Evolutionary conservation across 92 coral and sea anemone species (phyloP), one percentile per base, ranked within the genome.

Genomic region (Bergia puertoricense): DNA sequence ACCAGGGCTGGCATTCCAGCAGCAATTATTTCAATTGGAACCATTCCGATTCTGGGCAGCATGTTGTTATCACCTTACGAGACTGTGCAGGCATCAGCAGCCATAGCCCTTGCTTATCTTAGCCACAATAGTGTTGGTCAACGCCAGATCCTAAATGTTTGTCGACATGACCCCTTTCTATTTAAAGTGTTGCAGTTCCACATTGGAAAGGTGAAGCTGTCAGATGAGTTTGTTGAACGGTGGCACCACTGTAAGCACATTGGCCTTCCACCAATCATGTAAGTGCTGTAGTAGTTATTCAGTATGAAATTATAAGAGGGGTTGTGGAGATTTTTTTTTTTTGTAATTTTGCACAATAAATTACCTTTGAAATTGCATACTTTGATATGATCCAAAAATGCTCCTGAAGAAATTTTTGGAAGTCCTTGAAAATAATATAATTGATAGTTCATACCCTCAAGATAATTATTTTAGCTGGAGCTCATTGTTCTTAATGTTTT

Each of bases 1-100:
- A 91, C 99, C 38, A 93, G 99, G 80, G 98, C 99, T 40, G 99
- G 99, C 8, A 91, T 97, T 39, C 99, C 99, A 76, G 95, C 95
- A 50, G 99, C 98, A 13, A 94, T 97, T 38, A 94, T 97, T 73
- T 95, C 99, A 10, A 94, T 97, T 71, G 98, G 96, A 57, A 96
- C 98, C 54, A 88, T 97, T 46, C 89, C 92, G 76, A 76, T 94
- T 45, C 78, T 97, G 39, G 98, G 94, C 56, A 89, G 89, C 43
- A 92, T 95, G 48, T 88, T 97, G 85, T 89, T 89, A 51, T 97
- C 99, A 6, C 95, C 93, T 46, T 97, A 85, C 22, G 98, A 95
- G 73, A 97, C 94, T 66, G 98, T 95, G 20, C 95, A 93, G 80
- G 94, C 95, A 77, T 93, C 97, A 8, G 93, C 99, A 54, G 96